Percentiles rank a stretch among this genome's conserved stretches.
phyloP scores from a whole-genome alignment of 1,140 invertebrate genomes.

The Antheraea pernyi region DNA sequence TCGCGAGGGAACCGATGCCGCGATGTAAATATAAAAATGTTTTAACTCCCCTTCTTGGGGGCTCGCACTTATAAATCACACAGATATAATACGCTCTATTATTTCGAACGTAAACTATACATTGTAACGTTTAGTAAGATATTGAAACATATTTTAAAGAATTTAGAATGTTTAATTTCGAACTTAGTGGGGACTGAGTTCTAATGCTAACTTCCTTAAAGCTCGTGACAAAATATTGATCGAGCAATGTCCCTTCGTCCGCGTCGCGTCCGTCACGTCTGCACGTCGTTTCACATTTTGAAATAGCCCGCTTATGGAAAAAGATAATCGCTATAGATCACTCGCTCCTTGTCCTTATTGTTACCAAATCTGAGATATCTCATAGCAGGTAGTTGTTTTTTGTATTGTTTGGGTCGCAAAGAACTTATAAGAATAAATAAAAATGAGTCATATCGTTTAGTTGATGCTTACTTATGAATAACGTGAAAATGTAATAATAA shows the following conservation, averaged over 20 bases:
- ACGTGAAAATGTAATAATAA: not conserved
- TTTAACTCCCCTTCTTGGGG: constrained; percentile 75
- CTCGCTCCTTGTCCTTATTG: constrained; percentile 56
- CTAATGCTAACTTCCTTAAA: constrained; percentile 64
- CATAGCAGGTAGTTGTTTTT: constrained; percentile 71
- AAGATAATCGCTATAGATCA: constrained; percentile 67
- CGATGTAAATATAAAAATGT: constrained; percentile 77
- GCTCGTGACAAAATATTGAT: constrained; percentile 73
- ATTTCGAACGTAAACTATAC: not conserved
- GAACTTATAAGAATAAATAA: constrained; percentile 27
- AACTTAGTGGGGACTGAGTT: constrained; percentile 63
- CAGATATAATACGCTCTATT: constrained; percentile 26
- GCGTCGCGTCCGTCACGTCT: constrained; percentile 24
- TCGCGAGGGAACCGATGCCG: constrained; percentile 63
- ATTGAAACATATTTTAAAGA: not conserved
- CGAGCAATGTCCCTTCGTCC: constrained; percentile 50
- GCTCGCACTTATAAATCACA: constrained; percentile 74
- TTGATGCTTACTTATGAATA: not conserved
- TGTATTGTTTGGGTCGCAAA: constrained; percentile 53
- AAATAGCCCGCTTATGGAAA: constrained; percentile 48
- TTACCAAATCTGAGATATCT: constrained; percentile 54
- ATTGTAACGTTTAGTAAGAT: not conserved
- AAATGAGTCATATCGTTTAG: constrained; percentile 27
- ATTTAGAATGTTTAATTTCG: constrained; percentile 30
- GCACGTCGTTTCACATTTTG: constrained; percentile 51